These are phyloP conservation scores for Sinocyclocheilus anshuiensis DNA, from an alignment of 2,113 vertebrate species.

Conservation along the genomic window DNA sequence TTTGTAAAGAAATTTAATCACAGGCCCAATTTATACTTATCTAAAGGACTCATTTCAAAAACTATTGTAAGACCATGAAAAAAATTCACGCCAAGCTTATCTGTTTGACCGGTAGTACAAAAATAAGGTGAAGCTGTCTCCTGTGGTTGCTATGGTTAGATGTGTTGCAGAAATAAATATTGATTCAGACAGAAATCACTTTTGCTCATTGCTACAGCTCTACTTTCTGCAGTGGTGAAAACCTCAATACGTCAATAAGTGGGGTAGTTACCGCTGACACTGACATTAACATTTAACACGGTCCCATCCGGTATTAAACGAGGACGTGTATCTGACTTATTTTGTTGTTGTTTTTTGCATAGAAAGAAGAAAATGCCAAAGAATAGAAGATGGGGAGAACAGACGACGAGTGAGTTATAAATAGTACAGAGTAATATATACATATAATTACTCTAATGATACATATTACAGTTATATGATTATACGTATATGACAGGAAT, in stretches of 20 bases:
- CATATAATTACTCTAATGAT: neutral
- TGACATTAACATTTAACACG: neutral
- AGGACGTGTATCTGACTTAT: neutral
- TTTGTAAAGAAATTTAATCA: neutral
- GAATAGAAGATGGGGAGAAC: conserved; percentile 93
- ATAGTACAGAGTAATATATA: neutral
- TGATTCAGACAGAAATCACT: neutral
- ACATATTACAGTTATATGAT: neutral
- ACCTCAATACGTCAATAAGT: neutral
- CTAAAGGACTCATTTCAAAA: neutral
- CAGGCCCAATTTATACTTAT: neutral
- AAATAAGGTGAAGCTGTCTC: neutral
- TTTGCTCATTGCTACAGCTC: neutral
- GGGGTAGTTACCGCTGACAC: too few relatives aligned
- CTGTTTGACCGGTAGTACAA: neutral
- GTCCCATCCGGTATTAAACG: neutral
- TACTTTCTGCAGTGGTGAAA: neutral
- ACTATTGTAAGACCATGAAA: too few relatives aligned
- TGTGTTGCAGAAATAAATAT: neutral
- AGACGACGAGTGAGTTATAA: conserved; percentile 80
- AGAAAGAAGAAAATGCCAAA: conserved; percentile 95
- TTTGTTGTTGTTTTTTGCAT: neutral
- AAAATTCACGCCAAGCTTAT: too few relatives aligned
- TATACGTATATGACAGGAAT: conserved; percentile 79
- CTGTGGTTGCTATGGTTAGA: conserved; percentile 1